Evolutionary conservation across 1,140 invertebrate genomes (phyloP).

Genomic region (Metopolophium dirhodum): DNA sequence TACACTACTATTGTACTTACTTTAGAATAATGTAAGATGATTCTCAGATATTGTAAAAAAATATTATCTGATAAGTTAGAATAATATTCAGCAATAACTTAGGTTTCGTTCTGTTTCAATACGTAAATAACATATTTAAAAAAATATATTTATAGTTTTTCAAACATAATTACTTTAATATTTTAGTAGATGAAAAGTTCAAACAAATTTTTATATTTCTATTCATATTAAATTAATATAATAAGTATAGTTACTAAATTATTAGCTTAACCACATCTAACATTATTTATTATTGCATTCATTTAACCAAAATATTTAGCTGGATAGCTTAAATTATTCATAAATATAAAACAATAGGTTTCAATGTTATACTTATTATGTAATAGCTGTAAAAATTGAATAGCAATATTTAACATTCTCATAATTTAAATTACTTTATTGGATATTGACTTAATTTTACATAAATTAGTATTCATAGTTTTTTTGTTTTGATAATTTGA

Average conservation of each 20-base stretch:
- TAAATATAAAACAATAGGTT: neutral
- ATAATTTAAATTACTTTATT: neutral
- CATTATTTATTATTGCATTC: neutral
- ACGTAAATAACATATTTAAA: too few relatives aligned
- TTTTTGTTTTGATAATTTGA: neutral
- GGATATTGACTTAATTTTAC: neutral
- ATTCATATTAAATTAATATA: neutral
- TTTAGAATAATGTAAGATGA: neutral
- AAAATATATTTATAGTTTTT: neutral
- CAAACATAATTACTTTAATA: neutral
- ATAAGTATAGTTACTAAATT: neutral
- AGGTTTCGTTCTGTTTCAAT: neutral
- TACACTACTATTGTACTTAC: neutral
- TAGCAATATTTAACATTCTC: neutral
- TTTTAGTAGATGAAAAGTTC: neutral
- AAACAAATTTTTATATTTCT: neutral
- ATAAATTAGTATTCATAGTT: neutral
- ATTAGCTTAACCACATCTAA: neutral
- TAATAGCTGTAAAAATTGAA: neutral
- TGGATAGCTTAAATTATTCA: neutral
- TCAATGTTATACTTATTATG: neutral
- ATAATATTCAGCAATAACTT: neutral
- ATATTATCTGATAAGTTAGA: neutral
- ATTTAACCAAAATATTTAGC: neutral
- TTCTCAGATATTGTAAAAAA: neutral